phyloP scores from a whole-genome alignment of 2,113 vertebrate species.

The Chelonoidis abingdonii region DNA sequence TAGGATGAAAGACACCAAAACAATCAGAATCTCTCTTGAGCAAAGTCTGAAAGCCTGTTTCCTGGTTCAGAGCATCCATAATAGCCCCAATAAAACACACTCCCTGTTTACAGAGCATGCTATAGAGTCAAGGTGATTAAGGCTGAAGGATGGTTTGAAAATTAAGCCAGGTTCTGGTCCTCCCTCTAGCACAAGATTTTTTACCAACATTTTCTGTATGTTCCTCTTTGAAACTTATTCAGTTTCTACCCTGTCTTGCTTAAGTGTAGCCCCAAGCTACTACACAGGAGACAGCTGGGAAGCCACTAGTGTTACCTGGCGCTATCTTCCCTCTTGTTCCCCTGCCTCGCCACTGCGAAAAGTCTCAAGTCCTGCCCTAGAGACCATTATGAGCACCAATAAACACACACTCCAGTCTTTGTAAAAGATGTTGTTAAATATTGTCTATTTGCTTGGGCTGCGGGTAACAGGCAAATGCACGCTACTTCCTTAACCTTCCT shows the following conservation, averaged over 20 bases:
- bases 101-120: not conserved
- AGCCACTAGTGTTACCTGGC: not conserved
- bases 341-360: not conserved
- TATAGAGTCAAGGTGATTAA: not conserved
- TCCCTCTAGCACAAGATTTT: not conserved
- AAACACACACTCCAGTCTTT: not conserved
- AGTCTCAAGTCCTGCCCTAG: not conserved
- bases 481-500: not conserved
- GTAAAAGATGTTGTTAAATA: not conserved
- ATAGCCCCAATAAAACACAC: not conserved
- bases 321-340: not conserved
- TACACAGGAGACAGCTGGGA: not conserved
- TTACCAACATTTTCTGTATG: not conserved
- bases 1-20: not conserved
- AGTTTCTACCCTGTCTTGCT: not conserved
- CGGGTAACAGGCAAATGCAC: not conserved
- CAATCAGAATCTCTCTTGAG: not conserved
- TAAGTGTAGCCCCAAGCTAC: not conserved
- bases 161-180: not conserved
- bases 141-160: not conserved
- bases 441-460: not conserved
- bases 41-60: not conserved
- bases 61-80: not conserved
- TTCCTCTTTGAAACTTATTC: not conserved
- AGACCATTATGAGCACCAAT: not conserved